Conservation (phyloP, 1,140 invertebrate genomes). For the Drosophila arizonae region DNA sequence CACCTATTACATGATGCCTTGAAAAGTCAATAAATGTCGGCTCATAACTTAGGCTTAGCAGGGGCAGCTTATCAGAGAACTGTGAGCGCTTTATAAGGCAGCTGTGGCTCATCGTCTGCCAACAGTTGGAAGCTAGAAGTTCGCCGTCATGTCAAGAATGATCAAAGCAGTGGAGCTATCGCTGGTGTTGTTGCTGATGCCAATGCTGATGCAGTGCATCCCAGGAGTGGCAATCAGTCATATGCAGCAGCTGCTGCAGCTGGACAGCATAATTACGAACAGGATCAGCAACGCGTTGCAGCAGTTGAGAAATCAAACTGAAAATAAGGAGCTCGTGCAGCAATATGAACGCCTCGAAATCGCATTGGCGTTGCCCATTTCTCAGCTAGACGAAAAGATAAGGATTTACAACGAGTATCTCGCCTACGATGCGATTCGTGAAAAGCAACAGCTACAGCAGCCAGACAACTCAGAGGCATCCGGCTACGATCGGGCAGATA, state of each 20-base stretch:
- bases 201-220: constrained; percentile 23
- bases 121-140: constrained; percentile 21
- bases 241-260: constrained; percentile 1
- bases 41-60: constrained; percentile 35
- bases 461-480: too few relatives aligned
- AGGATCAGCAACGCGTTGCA: constrained; percentile 30
- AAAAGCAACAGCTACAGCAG: not conserved
- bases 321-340: not conserved
- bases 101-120: not conserved
- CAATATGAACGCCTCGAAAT: constrained; percentile 17
- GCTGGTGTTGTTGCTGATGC: constrained; percentile 17
- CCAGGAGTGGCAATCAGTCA: not conserved
- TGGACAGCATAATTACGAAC: constrained; percentile 40
- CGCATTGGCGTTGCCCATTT: constrained; percentile 33
- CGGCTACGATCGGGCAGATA: not conserved
- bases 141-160: constrained; percentile 20
- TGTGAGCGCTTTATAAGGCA: constrained; percentile 22
- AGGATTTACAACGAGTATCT: constrained; percentile 27
- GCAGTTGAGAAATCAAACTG: not conserved
- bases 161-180: not conserved
- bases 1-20: not conserved
- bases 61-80: constrained; percentile 20
- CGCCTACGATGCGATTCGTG: not conserved
- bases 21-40: constrained; percentile 11
- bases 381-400: constrained; percentile 49